A percentile compares a stretch with the other conserved stretches of the same genome.
Conservation (phyloP, 2,113 vertebrate species). For the Lepisosteus osseus region DNA sequence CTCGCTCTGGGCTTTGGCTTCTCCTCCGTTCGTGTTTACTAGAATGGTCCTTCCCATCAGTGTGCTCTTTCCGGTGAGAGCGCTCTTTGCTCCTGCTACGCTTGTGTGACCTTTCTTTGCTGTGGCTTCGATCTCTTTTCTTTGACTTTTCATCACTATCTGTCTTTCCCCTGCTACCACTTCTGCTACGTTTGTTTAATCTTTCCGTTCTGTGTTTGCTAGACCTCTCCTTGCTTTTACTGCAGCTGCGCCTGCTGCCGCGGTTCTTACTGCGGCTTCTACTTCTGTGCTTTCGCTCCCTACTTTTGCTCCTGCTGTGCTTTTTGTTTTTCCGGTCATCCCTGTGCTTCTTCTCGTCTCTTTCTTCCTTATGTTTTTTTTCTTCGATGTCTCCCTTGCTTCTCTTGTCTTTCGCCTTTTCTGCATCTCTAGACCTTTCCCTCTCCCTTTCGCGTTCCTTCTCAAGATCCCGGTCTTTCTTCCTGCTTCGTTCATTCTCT, state of each 20-base stretch:
- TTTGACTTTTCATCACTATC: slow-evolving; percentile 66
- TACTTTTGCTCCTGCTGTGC: slow-evolving; percentile 73
- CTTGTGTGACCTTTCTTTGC: slow-evolving; percentile 68
- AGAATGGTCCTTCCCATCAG: slow-evolving; percentile 69
- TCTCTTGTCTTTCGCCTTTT: slow-evolving; percentile 76
- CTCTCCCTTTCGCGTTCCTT: slow-evolving; percentile 83
- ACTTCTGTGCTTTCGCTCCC: slow-evolving; percentile 69
- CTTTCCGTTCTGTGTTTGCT: slow-evolving; percentile 72
- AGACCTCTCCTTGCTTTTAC: slow-evolving; percentile 66
- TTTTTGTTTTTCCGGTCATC: slow-evolving; percentile 72
- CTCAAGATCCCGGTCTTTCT: slow-evolving; percentile 87
- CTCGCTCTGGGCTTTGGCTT: slow-evolving; percentile 70
- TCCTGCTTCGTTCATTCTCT: slow-evolving; percentile 81
- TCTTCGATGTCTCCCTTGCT: slow-evolving; percentile 69
- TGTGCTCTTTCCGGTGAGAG: slow-evolving; percentile 64
- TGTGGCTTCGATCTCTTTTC: slow-evolving; percentile 69
- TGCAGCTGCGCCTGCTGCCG: slow-evolving; percentile 65
- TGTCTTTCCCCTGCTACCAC: slow-evolving; percentile 71
- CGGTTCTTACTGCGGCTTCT: slow-evolving; percentile 69
- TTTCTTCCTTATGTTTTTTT: slow-evolving; percentile 71
- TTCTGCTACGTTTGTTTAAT: slow-evolving; percentile 67
- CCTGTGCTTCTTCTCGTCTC: slow-evolving; percentile 70
- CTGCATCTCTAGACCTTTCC: slow-evolving; percentile 60
- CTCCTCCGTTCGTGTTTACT: slow-evolving; percentile 61
- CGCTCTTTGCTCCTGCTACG: slow-evolving; percentile 75